Evolutionary conservation across 92 coral and sea anemone species (phyloP).

Genomic region (Galaxea fascicularis): DNA sequence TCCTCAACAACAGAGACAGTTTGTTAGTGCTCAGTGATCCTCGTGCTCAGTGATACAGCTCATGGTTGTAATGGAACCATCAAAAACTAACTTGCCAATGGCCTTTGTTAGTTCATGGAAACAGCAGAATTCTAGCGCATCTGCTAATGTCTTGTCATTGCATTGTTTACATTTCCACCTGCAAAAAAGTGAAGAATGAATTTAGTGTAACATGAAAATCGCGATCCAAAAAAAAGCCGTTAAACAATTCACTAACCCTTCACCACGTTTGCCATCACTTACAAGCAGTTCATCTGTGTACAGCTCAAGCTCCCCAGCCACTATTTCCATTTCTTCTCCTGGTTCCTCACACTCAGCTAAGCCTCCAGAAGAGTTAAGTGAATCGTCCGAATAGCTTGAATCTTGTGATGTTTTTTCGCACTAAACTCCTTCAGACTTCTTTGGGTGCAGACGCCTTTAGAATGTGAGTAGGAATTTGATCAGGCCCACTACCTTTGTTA

Average conservation of each 20-base stretch:
- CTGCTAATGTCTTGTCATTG: constrained; percentile 1
- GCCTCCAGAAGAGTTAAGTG: background rate
- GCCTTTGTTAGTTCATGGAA: constrained; percentile 31
- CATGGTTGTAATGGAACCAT: constrained; percentile 15
- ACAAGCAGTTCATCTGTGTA: constrained; percentile 5
- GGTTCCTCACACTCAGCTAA: background rate
- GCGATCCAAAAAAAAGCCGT: background rate
- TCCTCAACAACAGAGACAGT: constrained; percentile 11
- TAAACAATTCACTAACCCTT: background rate
- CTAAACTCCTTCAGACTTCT: too few species aligned
- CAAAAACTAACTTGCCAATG: constrained; percentile 14
- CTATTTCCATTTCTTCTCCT: background rate
- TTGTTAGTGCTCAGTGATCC: constrained; percentile 17
- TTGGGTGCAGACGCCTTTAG: too few species aligned
- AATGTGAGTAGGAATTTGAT: constrained; percentile 36
- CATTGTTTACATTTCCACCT: constrained; percentile 50
- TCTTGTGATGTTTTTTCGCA: too few species aligned
- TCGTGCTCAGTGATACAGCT: constrained; percentile 20
- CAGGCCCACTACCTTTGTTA: constrained; percentile 60
- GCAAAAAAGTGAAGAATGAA: background rate
- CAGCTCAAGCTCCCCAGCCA: background rate
- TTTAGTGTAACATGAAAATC: background rate
- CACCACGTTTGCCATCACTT: background rate
- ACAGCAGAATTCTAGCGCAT: constrained; percentile 36
- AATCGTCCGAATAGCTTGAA: background rate